A percentile compares a stretch with the other conserved stretches of the same genome.
Conservation (phyloP, 2,113 vertebrate genomes). For the Tamias sibiricus region DNA sequence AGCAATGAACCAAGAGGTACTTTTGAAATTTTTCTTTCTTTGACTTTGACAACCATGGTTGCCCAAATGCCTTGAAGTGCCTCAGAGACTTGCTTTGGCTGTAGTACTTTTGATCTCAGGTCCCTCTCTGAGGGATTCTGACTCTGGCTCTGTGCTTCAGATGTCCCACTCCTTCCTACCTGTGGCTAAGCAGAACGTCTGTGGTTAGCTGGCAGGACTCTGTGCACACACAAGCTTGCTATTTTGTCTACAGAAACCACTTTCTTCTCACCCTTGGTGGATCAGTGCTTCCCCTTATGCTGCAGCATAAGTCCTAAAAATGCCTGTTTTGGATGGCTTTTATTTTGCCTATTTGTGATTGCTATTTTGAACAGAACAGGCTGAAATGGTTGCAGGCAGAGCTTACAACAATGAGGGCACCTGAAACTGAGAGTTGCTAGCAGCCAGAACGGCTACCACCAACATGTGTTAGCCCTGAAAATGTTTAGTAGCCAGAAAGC, state of each 20-base stretch:
- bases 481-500: background rate
- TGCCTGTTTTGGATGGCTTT: background rate
- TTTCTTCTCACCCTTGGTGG: no score
- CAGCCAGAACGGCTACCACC: background rate
- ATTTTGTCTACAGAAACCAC: background rate
- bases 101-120: background rate
- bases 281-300: background rate
- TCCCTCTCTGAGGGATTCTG: no score
- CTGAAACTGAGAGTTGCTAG: background rate
- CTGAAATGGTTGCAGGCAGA: background rate
- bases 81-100: background rate
- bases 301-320: background rate
- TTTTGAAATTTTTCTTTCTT: background rate
- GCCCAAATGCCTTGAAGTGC: background rate
- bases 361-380: background rate
- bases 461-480: background rate
- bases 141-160: no score
- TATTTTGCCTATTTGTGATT: background rate
- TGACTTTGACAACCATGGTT: background rate
- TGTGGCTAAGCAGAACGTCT: background rate
- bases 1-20: no score
- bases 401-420: background rate
- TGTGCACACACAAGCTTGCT: background rate
- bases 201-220: background rate
- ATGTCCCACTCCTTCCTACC: no score